Conservation (phyloP, 2,888 invertebrate genomes). For the Nebria salina region DNA sequence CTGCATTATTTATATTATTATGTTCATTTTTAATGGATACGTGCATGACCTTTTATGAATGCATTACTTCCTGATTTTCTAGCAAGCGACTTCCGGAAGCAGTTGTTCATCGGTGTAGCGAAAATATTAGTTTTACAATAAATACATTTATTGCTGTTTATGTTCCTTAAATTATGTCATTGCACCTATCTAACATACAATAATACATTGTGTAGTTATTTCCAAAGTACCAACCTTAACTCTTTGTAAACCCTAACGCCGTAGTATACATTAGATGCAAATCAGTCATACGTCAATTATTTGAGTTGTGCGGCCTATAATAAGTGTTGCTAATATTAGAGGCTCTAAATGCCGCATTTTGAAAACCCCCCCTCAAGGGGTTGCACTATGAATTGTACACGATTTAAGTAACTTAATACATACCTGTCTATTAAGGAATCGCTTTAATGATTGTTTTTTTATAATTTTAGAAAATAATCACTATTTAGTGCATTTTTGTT, state of each 20-base stretch:
- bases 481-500: too few relatives aligned
- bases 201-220: neutral
- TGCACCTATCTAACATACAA: too few relatives aligned
- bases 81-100: neutral
- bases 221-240: neutral
- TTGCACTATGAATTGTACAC: neutral
- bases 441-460: neutral
- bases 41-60: neutral
- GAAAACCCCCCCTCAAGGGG: neutral
- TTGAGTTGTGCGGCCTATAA: slow-evolving; percentile 10
- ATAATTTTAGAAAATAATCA: too few relatives aligned
- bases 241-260: slow-evolving; percentile 2
- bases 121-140: too few relatives aligned
- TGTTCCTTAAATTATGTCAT: too few relatives aligned
- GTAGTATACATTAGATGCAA: slow-evolving; percentile 15
- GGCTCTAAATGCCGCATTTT: slow-evolving; percentile 2
- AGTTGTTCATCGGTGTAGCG: neutral
- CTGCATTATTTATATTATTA: neutral
- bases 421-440: neutral
- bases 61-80: neutral
- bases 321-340: slow-evolving; percentile 24
- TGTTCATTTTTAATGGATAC: neutral
- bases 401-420: neutral
- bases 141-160: too few relatives aligned
- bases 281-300: neutral